A percentile compares a stretch with the other conserved stretches of the same genome.
Conservation (phyloP, 2,888 invertebrate genomes). For the Rhingia rostrata region DNA sequence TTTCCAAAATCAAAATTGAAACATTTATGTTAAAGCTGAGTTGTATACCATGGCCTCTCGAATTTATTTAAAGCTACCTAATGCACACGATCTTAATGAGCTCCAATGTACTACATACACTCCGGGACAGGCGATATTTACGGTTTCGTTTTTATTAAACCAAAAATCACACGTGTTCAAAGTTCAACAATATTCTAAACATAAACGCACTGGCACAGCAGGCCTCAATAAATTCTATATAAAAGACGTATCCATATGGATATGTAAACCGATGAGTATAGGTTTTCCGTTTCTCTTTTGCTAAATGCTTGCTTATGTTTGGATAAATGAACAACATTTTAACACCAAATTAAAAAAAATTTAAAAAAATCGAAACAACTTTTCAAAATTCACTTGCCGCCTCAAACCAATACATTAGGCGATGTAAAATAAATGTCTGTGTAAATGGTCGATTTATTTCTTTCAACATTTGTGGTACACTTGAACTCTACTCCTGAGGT, state of each 20-base stretch:
- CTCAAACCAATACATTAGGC: background rate
- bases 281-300: slow-evolving; percentile 18
- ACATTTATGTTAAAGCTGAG: too few species aligned
- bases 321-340: background rate
- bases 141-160: slow-evolving; percentile 42
- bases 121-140: slow-evolving; percentile 45
- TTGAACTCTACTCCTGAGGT: slow-evolving; percentile 10
- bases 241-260: slow-evolving; percentile 1
- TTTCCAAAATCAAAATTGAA: too few species aligned
- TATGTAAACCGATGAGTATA: background rate
- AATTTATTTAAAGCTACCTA: too few species aligned
- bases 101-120: background rate
- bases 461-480: background rate
- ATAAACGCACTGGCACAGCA: slow-evolving; percentile 31
- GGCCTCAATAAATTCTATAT: slow-evolving; percentile 13
- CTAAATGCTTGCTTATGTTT: slow-evolving; percentile 6
- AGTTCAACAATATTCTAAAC: slow-evolving; percentile 43
- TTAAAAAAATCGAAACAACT: background rate
- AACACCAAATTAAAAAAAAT: slow-evolving; percentile 22
- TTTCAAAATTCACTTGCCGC: background rate
- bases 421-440: background rate
- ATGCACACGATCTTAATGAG: slow-evolving; percentile 3
- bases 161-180: slow-evolving; percentile 48
- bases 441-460: background rate
- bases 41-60: too few species aligned